Base-by-base conservation (phyloP, 1,140 invertebrate genomes). In the Scylla paramamosain region DNA sequence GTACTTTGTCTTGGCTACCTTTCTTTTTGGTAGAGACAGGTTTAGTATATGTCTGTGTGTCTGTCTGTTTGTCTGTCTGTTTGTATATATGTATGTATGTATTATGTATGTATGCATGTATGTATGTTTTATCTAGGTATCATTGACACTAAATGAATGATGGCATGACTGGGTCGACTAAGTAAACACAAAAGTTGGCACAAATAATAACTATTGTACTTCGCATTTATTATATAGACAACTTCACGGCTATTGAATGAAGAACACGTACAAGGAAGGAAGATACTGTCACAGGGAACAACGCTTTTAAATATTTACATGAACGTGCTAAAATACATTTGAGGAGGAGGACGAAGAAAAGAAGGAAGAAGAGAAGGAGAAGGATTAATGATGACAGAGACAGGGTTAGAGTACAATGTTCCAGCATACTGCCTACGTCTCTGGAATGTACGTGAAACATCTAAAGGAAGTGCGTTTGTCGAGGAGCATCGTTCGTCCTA, bases 381-480 rank as follows among this genome's bases (percentile, higher is more conserved):
- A 77, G 16, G 20, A 77, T 59, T 12, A 59, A 59, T 3, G 52
- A 59, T 59, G 2, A 59, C 10, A 12, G 52, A 14, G 52, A 59
- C 52, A 59, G 52, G 16, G 12, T 59, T 59, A 4, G 52, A 59
- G 52, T n/a, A 77, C 67, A 77, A 77, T 77, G 67, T 77, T 77
- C 20, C 67, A 77, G 67, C 67, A 77, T 77, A 77, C 67, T 77
- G 67, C 20, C 67, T 77, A 77, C 67, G 67, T 77, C 67, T 77
- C 67, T 77, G 67, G 67, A n/a, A 88, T 88, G 46, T 88, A 88
- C 46, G 46, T 39, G 25, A 45, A 88, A 45, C 46, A 88, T 39
- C 32, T 32, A 39, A 10, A 88, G 10, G 52, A 45, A 32, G 28
- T 32, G 45, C 20, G 29, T 88, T 6, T 32, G 20, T 45, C 86